These are phyloP conservation scores for Rhabdomys pumilio DNA, from an alignment of 2,797 vertebrate species.

Conservation along the genomic window DNA sequence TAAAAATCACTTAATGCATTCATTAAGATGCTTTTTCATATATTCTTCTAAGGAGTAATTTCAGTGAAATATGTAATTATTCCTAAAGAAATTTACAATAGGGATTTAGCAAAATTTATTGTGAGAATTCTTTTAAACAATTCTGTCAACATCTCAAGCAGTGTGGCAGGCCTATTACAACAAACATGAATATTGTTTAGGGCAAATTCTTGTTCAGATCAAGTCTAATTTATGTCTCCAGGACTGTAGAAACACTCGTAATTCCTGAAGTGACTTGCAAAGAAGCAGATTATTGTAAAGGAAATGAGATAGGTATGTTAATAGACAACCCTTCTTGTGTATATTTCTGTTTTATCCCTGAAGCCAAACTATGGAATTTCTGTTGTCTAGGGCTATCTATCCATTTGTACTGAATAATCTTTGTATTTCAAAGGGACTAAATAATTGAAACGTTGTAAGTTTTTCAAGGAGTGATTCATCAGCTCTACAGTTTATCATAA, in stretches of 20 bases:
- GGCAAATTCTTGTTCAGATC: neutral
- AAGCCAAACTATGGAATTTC: neutral
- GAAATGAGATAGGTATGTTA: neutral
- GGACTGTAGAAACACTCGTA: neutral
- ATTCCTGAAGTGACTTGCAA: neutral
- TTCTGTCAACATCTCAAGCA: neutral
- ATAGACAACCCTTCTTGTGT: neutral
- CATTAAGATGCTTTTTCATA: neutral
- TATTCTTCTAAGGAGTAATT: neutral
- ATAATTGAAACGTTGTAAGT: neutral
- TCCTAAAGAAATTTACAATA: neutral
- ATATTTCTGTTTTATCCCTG: neutral
- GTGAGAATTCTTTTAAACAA: neutral
- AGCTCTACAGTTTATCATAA: neutral
- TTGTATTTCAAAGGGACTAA: neutral
- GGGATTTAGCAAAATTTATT: neutral
- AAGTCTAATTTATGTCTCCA: neutral
- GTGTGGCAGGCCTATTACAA: neutral
- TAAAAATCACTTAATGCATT: neutral
- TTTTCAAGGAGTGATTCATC: neutral
- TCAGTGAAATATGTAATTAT: neutral
- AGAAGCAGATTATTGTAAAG: slow-evolving; percentile 25
- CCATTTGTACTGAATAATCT: neutral
- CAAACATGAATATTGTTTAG: neutral
- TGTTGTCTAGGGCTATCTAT: neutral